Evolutionary conservation across 2,797 vertebrate species (phyloP).

Genomic region (Myripristis jacobus): DNA sequence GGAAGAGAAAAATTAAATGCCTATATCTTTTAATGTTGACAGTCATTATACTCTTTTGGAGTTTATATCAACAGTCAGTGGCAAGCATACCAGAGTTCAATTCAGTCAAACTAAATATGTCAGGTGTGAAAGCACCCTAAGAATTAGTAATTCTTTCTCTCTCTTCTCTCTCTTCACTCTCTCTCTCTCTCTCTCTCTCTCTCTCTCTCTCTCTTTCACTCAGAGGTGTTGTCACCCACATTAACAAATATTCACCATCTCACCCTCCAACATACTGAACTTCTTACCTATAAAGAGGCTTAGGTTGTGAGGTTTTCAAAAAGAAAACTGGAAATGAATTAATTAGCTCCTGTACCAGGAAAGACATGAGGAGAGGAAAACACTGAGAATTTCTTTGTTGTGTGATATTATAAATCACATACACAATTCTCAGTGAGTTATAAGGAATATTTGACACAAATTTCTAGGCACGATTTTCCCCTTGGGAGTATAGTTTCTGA

Average conservation of each 20-base stretch:
- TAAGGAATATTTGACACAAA: slow-evolving; percentile 10
- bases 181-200: neutral
- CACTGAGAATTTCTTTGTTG: no score
- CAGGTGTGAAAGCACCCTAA: no score
- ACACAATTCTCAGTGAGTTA: neutral
- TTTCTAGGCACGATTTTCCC: slow-evolving; percentile 23
- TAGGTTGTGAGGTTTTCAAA: neutral
- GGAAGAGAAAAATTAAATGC: no score
- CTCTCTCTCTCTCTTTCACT: neutral
- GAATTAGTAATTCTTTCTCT: no score
- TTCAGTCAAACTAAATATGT: no score
- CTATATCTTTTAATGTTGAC: no score
- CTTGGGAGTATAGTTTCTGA: slow-evolving; percentile 8
- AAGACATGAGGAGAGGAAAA: neutral
- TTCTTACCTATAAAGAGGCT: neutral
- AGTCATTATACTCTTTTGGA: no score
- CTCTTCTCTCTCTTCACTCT: no score
- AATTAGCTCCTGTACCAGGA: neutral
- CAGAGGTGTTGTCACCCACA: slow-evolving; percentile 2
- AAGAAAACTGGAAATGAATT: no score
- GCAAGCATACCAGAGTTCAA: no score
- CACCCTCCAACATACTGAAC: neutral
- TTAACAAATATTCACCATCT: slow-evolving; percentile 7
- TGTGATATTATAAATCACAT: no score
- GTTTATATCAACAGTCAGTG: no score